phyloP scores from a whole-genome alignment of 2,797 vertebrate genomes.

The Podargus strigoides region DNA sequence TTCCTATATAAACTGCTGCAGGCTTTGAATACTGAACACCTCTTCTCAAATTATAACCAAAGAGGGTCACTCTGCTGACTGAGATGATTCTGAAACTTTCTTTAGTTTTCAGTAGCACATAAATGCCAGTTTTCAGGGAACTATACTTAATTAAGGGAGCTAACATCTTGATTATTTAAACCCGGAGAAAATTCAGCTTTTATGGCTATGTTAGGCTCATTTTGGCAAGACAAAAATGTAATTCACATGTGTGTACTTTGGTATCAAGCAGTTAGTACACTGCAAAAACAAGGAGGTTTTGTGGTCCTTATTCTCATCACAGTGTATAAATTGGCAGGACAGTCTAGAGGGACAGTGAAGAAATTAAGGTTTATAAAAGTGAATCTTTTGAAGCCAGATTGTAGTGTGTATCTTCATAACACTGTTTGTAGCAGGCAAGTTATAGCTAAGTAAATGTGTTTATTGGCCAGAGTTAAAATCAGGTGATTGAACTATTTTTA shows the following conservation, averaged over 20 bases:
- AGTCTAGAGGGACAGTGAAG: background rate
- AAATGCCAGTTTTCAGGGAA: background rate
- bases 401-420: background rate
- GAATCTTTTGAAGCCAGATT: background rate
- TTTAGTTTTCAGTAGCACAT: background rate
- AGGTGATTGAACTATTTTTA: background rate
- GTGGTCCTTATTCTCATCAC: background rate
- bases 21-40: background rate
- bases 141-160: background rate
- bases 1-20: background rate
- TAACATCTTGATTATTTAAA: background rate
- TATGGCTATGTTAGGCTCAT: background rate
- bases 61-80: background rate
- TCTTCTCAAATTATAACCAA: background rate
- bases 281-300: background rate
- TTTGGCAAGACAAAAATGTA: background rate
- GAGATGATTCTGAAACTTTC: background rate
- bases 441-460: background rate
- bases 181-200: background rate
- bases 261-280: background rate
- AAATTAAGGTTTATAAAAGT: too few species aligned
- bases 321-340: background rate
- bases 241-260: background rate
- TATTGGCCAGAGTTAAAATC: background rate
- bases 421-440: background rate